A percentile compares a stretch with the other conserved stretches of the same genome.
These are phyloP conservation scores for Dermatemys mawii DNA, from an alignment of 2,113 vertebrate species.

Conservation along the genomic window DNA sequence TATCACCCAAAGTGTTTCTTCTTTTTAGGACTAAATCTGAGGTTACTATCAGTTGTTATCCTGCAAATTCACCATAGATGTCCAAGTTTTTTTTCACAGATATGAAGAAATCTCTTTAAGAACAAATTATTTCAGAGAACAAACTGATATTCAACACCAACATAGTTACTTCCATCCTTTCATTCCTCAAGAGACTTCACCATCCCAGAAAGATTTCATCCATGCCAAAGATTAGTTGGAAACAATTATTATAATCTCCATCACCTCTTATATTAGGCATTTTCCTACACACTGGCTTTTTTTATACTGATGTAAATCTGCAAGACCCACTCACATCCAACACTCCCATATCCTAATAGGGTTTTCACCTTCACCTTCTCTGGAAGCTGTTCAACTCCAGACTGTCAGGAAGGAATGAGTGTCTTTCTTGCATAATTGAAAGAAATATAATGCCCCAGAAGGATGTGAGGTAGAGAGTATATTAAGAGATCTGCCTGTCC, in stretches of 20 bases:
- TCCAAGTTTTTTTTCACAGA: background rate
- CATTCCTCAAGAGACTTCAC: background rate
- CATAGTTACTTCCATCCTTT: background rate
- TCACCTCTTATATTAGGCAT: background rate
- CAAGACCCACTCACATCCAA: background rate
- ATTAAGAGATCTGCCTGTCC: conserved; percentile 65
- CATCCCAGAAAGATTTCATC: background rate
- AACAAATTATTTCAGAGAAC: background rate
- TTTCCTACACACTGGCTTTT: background rate
- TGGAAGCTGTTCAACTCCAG: background rate
- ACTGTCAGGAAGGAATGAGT: conserved; percentile 17
- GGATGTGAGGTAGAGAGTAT: conserved; percentile 49
- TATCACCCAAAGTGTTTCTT: background rate
- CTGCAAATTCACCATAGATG: background rate
- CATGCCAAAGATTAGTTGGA: background rate
- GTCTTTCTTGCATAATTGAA: conserved; percentile 70
- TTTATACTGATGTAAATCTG: background rate
- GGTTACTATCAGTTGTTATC: background rate
- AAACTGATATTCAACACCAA: background rate
- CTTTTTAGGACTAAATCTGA: background rate
- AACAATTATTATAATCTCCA: background rate
- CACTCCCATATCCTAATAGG: background rate
- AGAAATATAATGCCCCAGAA: conserved; percentile 36
- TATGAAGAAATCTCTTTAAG: background rate
- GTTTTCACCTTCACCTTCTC: background rate